Evolutionary conservation across 2,797 vertebrate species (phyloP), one percentile per base, ranked within the genome.

Genomic region (Eutrigla gurnardus): DNA sequence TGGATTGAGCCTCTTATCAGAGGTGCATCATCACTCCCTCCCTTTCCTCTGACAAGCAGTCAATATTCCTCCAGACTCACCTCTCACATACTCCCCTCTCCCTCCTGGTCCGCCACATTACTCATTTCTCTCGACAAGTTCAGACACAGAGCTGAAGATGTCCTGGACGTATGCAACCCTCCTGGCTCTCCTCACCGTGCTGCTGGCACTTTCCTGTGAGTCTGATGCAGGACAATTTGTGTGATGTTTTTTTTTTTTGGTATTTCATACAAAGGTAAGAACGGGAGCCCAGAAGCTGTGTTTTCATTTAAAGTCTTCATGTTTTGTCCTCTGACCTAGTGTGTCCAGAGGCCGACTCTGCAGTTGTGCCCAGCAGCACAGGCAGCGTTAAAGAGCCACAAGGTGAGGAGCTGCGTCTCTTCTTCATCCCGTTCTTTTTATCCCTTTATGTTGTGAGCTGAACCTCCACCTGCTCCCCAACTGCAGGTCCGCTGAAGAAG

Each of bases 191-290:
- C 78, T 96, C 15, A 49, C 83, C 0, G 80, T 91, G 45, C 32
- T 94, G 43, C 74, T 94, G 37, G 67, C 94, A 52, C 86, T 97
- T 69, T 91, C 91, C 63, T 87, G 96, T 97, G 92, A 96, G 96
- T 96, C 80, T 57, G 8, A 67, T 70, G 43, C 46, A 70, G 62
- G 52, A 58, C 3, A 59, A 60, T 47, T 7, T 18, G 12, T 14
- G 42, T 63, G 18, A 35, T 57, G 39, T 25, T 40, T 4, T 55
- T 53, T 75, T 7, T 6, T 5, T 33, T 43, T 6, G 25, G 13
- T 46, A 11, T 61, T 66, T 70, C 32, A 62, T 40, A 15, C 35
- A 55, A 15, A 57, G 54, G 55, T 71, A 47, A 36, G 50, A 35
- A 46, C 3, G 5, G 15, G n/a, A 58, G 42, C 4, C 42, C 12